These are phyloP conservation scores for Cyphomyrmex costatus DNA, from an alignment of 1,140 invertebrate species.

Conservation along the genomic window DNA sequence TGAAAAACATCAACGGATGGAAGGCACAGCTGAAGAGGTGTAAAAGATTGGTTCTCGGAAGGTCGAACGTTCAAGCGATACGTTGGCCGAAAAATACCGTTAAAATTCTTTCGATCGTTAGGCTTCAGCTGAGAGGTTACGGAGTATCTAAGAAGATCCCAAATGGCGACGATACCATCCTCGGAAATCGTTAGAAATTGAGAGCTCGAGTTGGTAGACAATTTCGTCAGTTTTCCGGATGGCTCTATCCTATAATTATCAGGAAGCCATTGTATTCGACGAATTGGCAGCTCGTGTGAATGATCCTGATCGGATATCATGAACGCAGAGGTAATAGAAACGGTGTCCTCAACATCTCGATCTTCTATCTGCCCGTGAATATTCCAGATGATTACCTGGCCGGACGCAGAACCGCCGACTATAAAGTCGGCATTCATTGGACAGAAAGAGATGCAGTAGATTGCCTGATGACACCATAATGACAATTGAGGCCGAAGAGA, in stretches of 20 bases:
- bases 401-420: constrained; percentile 90
- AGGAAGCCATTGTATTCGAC: constrained; percentile 89
- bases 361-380: constrained; percentile 78
- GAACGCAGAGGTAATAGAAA: constrained; percentile 87
- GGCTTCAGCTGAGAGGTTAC: not conserved
- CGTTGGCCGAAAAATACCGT: constrained; percentile 42
- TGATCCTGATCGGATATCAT: constrained; percentile 87
- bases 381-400: constrained; percentile 91
- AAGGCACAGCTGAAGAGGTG: constrained; percentile 37
- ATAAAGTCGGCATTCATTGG: constrained; percentile 89
- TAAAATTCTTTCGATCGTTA: not conserved
- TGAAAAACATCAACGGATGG: not conserved
- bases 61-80: constrained; percentile 35
- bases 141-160: constrained; percentile 87
- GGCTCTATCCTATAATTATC: constrained; percentile 87
- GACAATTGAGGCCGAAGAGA: constrained; percentile 89
- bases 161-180: constrained; percentile 90
- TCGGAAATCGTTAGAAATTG: constrained; percentile 89
- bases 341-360: not conserved
- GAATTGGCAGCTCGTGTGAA: constrained; percentile 88
- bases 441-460: constrained; percentile 89
- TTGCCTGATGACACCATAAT: constrained; percentile 89
- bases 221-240: constrained; percentile 86
- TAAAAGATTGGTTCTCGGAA: not conserved
- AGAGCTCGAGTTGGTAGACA: constrained; percentile 69